Evolutionary conservation across 2,888 invertebrate species (phyloP), one percentile per base, ranked within the genome.

Genomic region (Epistrophella euchroma): DNA sequence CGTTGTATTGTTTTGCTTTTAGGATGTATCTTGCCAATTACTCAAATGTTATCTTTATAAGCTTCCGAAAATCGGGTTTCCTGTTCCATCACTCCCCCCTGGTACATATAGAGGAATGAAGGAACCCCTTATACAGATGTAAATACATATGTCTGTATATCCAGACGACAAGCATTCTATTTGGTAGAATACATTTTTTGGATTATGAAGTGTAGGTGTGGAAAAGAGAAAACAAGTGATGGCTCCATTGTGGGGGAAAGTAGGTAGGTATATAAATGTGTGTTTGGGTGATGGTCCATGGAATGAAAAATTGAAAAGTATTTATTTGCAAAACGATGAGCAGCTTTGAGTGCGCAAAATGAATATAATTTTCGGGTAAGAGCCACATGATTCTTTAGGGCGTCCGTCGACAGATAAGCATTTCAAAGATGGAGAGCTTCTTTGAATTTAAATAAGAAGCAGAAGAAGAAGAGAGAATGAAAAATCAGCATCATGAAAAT

Each of bases 261-360:
- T 7, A 1, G 15, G n/a, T 6, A 6, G n/a, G 25, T 3, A 1
- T 13, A n/a, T 1, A 4, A 7, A 5, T 9, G 32, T 4, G 6
- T 0, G 13, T 37, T 40, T 1, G 52, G 58, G 13, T 19, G 52
- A 35, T 11, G 56, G 50, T 47, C 47, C 68, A 52, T 73, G 77
- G 86, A 70, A 82, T 86, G 86, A 86, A 86, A 86, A 86, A 86
- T 86, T 86, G 86, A 86, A 86, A 86, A 86, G 86, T 86, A 86
- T 86, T 86, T 86, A 86, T 86, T 86, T 78, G 82, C 58, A 86
- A 86, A 86, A 86, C 86, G 86, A 86, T 86, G 86, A 86, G 86
- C 86, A 86, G 86, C 86, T 86, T 71, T 86, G 86, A 86, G 86
- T 86, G 86, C 86, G 77, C 86, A 86, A 86, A 86, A 86, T 86